Evolutionary conservation across 2,797 vertebrate genomes (phyloP).

Genomic region (Hippopotamyrus pictus): DNA sequence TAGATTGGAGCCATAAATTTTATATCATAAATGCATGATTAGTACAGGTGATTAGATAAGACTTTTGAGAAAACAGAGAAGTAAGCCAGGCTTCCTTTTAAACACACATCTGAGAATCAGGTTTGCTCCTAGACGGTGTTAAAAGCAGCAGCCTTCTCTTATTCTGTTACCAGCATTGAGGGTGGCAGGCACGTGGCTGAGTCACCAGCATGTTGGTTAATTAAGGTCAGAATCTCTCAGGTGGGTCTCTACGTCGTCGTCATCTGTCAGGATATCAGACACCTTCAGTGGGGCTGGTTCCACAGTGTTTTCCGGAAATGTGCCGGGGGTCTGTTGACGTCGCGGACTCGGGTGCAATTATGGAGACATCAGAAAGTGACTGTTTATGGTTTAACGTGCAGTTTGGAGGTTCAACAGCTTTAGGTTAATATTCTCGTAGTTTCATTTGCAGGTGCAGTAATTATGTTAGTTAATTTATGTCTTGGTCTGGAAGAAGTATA

Average conservation of each 20-base stretch:
- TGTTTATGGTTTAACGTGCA: neutral
- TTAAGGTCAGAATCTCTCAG: slow-evolving; percentile 1
- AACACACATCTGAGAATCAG: slow-evolving; percentile 19
- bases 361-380: neutral
- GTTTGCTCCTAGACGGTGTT: neutral
- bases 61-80: neutral
- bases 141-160: neutral
- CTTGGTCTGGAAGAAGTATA: neutral
- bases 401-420: neutral
- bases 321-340: neutral
- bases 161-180: neutral
- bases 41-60: neutral
- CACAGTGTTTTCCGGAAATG: neutral
- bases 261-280: slow-evolving; percentile 10
- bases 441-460: neutral
- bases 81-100: neutral
- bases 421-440: neutral
- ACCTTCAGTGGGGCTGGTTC: neutral
- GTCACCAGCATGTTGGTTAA: neutral
- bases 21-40: neutral
- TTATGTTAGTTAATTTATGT: too few species aligned
- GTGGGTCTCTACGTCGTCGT: neutral
- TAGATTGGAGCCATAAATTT: neutral
- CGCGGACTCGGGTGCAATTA: neutral
- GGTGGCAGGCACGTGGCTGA: neutral